Percentiles rank a stretch among this genome's conserved stretches.
phyloP scores from a whole-genome alignment of 2,113 vertebrate species.

The Triplophysa dalaica region DNA sequence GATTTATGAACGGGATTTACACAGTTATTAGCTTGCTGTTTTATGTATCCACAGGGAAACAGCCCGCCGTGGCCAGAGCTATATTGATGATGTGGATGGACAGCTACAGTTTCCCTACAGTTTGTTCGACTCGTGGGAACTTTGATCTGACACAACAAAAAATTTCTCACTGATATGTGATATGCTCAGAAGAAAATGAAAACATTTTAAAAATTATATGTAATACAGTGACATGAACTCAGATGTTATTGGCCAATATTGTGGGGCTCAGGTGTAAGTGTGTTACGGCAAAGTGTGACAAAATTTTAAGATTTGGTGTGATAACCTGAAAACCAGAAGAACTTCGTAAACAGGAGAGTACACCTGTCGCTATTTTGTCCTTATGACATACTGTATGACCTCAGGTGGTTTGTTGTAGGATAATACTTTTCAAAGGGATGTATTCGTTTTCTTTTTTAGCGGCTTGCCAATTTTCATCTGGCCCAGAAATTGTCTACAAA shows the following conservation, averaged over 20 bases:
- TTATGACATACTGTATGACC: too few species aligned
- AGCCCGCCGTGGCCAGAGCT: neutral
- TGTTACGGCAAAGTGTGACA: too few species aligned
- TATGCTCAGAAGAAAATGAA: neutral
- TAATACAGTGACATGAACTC: neutral
- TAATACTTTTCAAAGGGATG: neutral
- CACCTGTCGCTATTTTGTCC: too few species aligned
- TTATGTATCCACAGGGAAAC: slow-evolving; percentile 12
- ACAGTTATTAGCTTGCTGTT: slow-evolving; percentile 36
- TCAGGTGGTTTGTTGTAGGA: neutral
- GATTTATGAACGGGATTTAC: slow-evolving; percentile 43
- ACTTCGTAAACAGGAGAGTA: neutral
- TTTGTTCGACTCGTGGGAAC: neutral
- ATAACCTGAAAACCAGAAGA: too few species aligned
- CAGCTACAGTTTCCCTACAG: neutral
- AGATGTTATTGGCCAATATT: too few species aligned
- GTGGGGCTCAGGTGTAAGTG: too few species aligned
- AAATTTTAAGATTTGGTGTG: too few species aligned
- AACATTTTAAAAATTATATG: neutral
- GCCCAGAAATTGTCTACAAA: neutral
- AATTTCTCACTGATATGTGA: neutral
- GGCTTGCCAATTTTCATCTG: neutral
- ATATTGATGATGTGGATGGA: neutral
- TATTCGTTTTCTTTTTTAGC: neutral
- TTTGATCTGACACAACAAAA: slow-evolving; percentile 5